phyloP scores from a whole-genome alignment of 2,113 vertebrate species.

The Motacilla alba region DNA sequence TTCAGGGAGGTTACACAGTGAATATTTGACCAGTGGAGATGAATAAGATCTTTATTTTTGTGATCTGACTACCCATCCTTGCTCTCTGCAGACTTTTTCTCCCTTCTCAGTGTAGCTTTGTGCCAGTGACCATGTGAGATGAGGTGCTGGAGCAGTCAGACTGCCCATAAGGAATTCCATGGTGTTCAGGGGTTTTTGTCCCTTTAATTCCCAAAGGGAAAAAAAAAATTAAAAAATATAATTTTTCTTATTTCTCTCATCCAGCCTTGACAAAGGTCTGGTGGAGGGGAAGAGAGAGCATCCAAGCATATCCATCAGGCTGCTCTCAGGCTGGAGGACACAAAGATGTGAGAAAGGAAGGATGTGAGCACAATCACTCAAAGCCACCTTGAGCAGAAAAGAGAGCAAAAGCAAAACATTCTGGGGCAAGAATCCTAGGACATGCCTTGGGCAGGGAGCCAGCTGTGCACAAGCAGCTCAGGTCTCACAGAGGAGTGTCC shows the following conservation, averaged over 20 bases:
- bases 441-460: background rate
- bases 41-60: background rate
- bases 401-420: background rate
- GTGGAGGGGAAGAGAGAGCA: background rate
- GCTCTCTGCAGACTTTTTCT: background rate
- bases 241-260: background rate
- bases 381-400: background rate
- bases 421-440: background rate
- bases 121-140: background rate
- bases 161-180: background rate
- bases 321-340: background rate
- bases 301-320: background rate
- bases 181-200: background rate
- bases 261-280: background rate
- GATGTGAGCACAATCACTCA: background rate
- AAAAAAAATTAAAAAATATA: background rate
- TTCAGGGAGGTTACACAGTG: background rate
- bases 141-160: accelerated
- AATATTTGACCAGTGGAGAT: background rate
- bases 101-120: accelerated
- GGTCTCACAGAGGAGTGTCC: background rate
- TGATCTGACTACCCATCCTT: background rate
- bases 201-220: background rate
- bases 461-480: background rate
- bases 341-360: background rate